Percentiles rank a stretch among this genome's conserved stretches.
phyloP scores from a whole-genome alignment of 92 coral and sea anemone species.

The Epizoanthus stellaris region DNA sequence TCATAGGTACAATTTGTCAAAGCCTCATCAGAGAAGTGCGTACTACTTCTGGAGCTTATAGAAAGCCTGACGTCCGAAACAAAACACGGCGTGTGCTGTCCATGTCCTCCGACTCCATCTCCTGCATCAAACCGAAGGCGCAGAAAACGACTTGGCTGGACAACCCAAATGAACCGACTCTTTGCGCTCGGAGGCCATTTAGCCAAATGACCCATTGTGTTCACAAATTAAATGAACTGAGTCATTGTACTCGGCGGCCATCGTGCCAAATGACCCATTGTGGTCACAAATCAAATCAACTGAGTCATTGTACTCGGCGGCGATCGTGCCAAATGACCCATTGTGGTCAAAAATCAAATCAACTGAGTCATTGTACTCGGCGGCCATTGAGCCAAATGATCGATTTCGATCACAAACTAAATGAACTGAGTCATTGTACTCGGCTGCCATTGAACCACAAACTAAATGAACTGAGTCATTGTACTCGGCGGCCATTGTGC shows the following conservation, averaged over 20 bases:
- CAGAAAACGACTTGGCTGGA: too few species aligned
- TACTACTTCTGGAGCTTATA: conserved; percentile 9
- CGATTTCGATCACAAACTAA: neutral
- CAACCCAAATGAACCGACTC: too few species aligned
- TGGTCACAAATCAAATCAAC: neutral
- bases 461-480: conserved; percentile 17
- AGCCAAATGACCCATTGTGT: too few species aligned
- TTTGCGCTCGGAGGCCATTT: too few species aligned
- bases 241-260: neutral
- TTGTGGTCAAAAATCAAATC: too few species aligned
- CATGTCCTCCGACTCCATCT: conserved; percentile 11
- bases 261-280: conserved; percentile 5
- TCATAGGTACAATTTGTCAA: conserved; percentile 28
- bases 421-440: conserved; percentile 12
- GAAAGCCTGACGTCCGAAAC: conserved; percentile 28
- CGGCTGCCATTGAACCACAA: conserved; percentile 7
- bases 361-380: too few species aligned
- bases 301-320: conserved; percentile 28
- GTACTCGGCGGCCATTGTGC: conserved; percentile 16
- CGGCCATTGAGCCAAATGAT: too few species aligned
- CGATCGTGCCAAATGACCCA: neutral
- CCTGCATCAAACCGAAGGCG: neutral
- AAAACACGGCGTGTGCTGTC: conserved; percentile 15
- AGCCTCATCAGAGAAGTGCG: conserved; percentile 28
- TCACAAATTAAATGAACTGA: too few species aligned